Evolutionary conservation across 2,888 invertebrate genomes (phyloP).

Genomic region (Sericinus montela): DNA sequence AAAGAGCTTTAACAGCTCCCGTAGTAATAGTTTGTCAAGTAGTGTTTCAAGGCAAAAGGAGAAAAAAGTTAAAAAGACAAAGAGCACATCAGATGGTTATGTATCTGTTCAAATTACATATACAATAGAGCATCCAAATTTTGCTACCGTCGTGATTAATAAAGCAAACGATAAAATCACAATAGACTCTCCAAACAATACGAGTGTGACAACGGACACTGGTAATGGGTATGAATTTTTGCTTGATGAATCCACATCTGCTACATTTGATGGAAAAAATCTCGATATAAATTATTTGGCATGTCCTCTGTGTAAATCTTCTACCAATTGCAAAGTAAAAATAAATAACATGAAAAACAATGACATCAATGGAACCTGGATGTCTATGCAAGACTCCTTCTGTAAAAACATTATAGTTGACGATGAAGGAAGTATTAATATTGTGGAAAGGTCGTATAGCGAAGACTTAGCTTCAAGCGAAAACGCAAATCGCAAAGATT

Average conservation of each 20-base stretch:
- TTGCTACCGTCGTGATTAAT: conserved; percentile 70
- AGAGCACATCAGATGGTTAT: conserved; percentile 50
- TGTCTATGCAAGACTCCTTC: conserved; percentile 62
- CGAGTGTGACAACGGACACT: conserved; percentile 39
- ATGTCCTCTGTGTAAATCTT: conserved; percentile 47
- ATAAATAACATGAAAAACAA: conserved; percentile 31
- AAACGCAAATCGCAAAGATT: background rate
- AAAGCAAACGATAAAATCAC: conserved; percentile 46
- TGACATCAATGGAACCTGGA: conserved; percentile 43
- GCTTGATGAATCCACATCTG: conserved; percentile 51
- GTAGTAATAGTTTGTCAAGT: conserved; percentile 29
- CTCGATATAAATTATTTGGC: conserved; percentile 52
- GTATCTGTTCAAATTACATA: conserved; percentile 51
- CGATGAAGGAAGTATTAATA: conserved; percentile 52
- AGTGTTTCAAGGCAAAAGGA: conserved; percentile 34
- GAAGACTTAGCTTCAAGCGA: conserved; percentile 29
- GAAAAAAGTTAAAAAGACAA: conserved; percentile 31
- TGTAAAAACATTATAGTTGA: conserved; percentile 49
- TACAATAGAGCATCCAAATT: conserved; percentile 71
- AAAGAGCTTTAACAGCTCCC: background rate
- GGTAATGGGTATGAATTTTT: conserved; percentile 47
- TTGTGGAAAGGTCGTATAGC: conserved; percentile 33
- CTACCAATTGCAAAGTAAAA: conserved; percentile 49
- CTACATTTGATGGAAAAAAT: conserved; percentile 51
- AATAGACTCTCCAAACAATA: conserved; percentile 57